Percentiles rank a stretch among this genome's conserved stretches.
Conservation (phyloP, 2,888 invertebrate genomes). For the Drosophila infuscata region DNA sequence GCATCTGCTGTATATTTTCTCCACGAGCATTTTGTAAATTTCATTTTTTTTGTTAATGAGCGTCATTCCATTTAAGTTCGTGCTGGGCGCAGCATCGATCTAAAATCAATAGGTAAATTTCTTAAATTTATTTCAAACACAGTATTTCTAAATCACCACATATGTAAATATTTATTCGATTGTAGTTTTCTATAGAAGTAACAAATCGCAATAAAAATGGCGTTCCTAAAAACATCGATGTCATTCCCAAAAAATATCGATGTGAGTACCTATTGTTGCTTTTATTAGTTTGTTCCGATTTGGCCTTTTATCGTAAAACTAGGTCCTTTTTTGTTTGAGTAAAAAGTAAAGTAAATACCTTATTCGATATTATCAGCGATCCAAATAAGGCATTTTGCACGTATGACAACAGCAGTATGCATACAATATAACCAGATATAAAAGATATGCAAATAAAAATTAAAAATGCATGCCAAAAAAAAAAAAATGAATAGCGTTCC, state of each 20-base stretch:
- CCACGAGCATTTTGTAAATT: constrained; percentile 81
- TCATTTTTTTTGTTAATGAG: constrained; percentile 65
- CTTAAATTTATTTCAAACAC: neutral
- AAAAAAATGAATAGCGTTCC: neutral
- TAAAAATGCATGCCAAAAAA: neutral
- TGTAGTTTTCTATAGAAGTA: too few species aligned
- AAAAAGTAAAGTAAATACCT: too few species aligned
- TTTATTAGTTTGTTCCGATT: neutral
- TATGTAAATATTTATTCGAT: too few species aligned
- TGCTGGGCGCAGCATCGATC: neutral
- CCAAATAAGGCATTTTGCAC: neutral
- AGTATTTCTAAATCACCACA: too few species aligned
- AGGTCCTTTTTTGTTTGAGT: neutral
- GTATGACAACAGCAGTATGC: neutral
- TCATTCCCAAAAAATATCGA: neutral
- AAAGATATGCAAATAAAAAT: too few species aligned
- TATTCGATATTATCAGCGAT: neutral
- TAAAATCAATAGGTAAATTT: neutral
- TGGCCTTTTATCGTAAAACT: neutral
- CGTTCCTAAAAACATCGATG: neutral
- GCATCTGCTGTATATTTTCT: constrained; percentile 80
- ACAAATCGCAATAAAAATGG: too few species aligned
- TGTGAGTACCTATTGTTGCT: neutral
- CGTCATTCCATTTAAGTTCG: constrained; percentile 62
- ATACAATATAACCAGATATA: neutral